Evolutionary conservation across 2,888 invertebrate genomes (phyloP).

Genomic region (Agrotis exclamationis): DNA sequence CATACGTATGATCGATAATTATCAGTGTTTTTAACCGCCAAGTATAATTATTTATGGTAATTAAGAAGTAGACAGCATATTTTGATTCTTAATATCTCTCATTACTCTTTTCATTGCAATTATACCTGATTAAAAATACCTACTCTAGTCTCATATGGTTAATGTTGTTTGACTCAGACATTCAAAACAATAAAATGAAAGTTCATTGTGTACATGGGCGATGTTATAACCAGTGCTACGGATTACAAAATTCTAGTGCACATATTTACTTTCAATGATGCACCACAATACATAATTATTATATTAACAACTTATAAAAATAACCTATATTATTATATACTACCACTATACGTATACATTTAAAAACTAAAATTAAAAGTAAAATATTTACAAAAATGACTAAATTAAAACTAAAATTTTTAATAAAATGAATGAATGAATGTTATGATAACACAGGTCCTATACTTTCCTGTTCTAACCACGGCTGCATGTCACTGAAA

Average conservation of each 20-base stretch:
- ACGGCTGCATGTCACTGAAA: conserved; percentile 74
- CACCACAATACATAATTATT: too few species aligned
- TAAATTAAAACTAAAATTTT: too few species aligned
- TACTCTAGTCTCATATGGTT: not conserved
- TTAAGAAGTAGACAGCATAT: conserved; percentile 1
- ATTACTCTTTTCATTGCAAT: not conserved
- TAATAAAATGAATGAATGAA: too few species aligned
- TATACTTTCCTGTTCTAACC: conserved; percentile 64
- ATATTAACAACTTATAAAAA: too few species aligned
- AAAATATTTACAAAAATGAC: too few species aligned
- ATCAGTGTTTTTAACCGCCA: conserved; percentile 24
- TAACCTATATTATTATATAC: too few species aligned
- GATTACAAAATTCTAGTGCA: too few species aligned
- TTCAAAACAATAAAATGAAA: not conserved
- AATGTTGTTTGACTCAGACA: not conserved
- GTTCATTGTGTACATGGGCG: too few species aligned
- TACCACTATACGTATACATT: too few species aligned
- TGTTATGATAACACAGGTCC: conserved; percentile 27
- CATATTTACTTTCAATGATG: too few species aligned
- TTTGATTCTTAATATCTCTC: not conserved
- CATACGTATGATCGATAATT: conserved; percentile 40
- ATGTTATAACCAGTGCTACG: too few species aligned
- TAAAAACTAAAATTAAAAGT: too few species aligned
- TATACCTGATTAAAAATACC: not conserved
- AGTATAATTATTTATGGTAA: conserved; percentile 35